Base-by-base conservation (phyloP, 2,797 vertebrate species). In the Antrozous pallidus region DNA sequence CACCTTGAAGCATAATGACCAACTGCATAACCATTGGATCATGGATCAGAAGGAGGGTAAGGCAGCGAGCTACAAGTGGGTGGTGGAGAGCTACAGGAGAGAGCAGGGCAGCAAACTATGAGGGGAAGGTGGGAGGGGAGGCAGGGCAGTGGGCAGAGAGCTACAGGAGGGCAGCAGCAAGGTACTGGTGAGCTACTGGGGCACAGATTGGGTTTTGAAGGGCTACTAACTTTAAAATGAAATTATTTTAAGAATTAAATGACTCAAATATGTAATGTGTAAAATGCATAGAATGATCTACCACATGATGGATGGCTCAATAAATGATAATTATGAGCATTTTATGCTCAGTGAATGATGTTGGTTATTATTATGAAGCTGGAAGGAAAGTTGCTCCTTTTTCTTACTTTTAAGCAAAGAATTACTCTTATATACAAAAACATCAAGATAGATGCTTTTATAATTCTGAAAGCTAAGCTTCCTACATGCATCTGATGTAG, bases 241-340 rank as follows among this genome's bases (percentile, higher is more conserved):
- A 93, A 0, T 63, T 93, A 61, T 82, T 81, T 77, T 92, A 38
- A 65, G 8, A 85, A 42, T 42, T 58, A 93, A 91, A 61, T 65
- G 11, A 89, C 26, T 79, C 8, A 74, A 65, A 45, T 85, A 75
- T 24, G 6, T 31, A 16, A 89, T 10, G 14, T 81, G 0, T 70
- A 20, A 88, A 89, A 58, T 8, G 75, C 0, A 73, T n/a, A 56
- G 2, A 47, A 49, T 36, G 5, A 22, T 45, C 9, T 47, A 88
- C 28, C 31, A 33, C 61, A 74, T 54, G 16, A n/a, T 75, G 1
- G 2, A 91, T 63, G 8, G 10, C 22, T 92, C 49, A 65, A 11
- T 51, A 93, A 88, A 54, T 45, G 45, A 40, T 77, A 71, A 51
- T 16, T 77, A 61, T 77, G 28, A 49, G 20, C 17, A 83, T 83